Evolutionary conservation across 2,797 vertebrate species (phyloP).

Genomic region (Gymnothorax reevesii): DNA sequence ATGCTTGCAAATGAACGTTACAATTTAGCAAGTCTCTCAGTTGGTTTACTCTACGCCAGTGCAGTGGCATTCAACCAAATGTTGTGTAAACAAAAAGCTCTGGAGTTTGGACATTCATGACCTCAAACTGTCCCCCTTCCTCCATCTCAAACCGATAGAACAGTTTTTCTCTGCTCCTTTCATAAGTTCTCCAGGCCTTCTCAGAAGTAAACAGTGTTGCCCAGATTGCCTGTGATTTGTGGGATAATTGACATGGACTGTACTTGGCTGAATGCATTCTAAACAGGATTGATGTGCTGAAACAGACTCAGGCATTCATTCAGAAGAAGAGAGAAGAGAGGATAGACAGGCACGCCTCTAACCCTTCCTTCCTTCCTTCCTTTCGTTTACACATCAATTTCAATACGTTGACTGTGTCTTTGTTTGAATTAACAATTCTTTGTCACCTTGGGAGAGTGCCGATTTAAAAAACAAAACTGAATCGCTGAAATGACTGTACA

Average conservation of each 20-base stretch:
- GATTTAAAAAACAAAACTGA: neutral
- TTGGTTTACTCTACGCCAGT: neutral
- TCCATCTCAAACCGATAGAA: neutral
- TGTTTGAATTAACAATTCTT: neutral
- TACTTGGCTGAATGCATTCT: neutral
- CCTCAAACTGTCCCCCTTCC: neutral
- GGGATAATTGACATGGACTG: neutral
- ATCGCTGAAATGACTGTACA: neutral
- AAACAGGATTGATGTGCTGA: neutral
- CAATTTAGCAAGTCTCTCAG: neutral
- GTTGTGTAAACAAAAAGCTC: neutral
- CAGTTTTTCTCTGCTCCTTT: neutral
- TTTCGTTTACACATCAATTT: neutral
- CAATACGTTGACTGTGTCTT: neutral
- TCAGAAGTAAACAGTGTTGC: neutral
- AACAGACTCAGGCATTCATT: neutral
- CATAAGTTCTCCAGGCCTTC: neutral
- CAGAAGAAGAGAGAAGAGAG: neutral
- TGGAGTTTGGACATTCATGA: neutral
- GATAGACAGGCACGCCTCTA: neutral
- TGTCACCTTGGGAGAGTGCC: neutral
- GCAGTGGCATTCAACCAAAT: neutral
- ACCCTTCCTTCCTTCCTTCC: neutral
- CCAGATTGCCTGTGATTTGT: neutral
- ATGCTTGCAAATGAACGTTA: slow-evolving; percentile 1